Base-by-base conservation (phyloP, 1,140 invertebrate genomes). In the Octopus bimaculoides region DNA sequence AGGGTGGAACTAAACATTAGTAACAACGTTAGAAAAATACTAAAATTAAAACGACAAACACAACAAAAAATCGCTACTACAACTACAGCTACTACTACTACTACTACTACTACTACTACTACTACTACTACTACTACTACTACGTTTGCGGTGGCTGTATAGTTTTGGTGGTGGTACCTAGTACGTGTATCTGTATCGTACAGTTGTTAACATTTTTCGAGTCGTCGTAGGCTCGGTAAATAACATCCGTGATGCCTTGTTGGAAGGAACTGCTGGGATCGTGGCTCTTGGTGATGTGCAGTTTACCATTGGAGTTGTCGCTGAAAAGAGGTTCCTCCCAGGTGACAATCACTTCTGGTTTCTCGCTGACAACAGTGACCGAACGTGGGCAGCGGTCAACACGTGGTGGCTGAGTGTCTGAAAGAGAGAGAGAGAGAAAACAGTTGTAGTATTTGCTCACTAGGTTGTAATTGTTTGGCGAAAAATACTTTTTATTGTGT, bases 271-370 rank as follows among this genome's bases (percentile, higher is more conserved):
- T 89, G 8, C 91, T 91, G 55, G 91, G 91, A 52, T 90, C 88
- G 80, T 91, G 90, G 5, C 91, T 91, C 78, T 89, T 84, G 17
- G 86, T 87, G 0, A 93, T 86, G 76, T 81, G 86, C 0, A 92
- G 84, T 0, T 86, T 84, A 56, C 88, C 81, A 71, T 91, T 92
- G 0, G 94, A 94, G 88, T 94, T 95, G 83, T 95, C 94, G 81
- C 92, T 92, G 86, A 94, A 93, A 8, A 92, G 85, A 20, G 94
- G 94, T 82, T 93, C 93, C 77, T 93, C 92, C 93, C 93, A 94
- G 6, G 87, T 86, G 1, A 92, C 88, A 54, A 90, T 89, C 5
- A 92, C 89, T 10, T 86, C 86, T 55, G 86, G 85, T 17, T 90
- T 88, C 17, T 87, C 83, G 12, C 91, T 91, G 4, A 93, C 87